Evolutionary conservation across 2,797 vertebrate species (phyloP).

Genomic region (Sebastolobus altivelis): DNA sequence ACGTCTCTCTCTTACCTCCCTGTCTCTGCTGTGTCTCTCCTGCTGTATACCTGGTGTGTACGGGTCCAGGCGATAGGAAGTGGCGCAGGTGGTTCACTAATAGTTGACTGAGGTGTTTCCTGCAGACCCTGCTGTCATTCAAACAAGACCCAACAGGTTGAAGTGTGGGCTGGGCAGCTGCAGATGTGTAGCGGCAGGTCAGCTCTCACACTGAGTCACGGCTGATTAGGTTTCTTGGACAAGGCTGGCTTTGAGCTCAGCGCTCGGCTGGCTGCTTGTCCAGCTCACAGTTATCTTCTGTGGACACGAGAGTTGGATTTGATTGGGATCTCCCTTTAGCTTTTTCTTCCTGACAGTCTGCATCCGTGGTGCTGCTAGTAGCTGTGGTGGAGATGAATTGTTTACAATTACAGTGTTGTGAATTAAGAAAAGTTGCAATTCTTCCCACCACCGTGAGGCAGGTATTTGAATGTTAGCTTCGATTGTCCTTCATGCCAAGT

Average conservation of each 20-base stretch:
- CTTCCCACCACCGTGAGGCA: no score
- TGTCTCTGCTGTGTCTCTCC: not conserved
- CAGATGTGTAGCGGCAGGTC: constrained; percentile 40
- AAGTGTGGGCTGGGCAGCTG: constrained; percentile 50
- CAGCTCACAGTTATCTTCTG: not conserved
- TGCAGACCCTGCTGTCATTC: constrained; percentile 57
- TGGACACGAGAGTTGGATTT: constrained; percentile 1
- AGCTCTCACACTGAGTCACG: constrained; percentile 28
- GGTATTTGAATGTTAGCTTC: no score
- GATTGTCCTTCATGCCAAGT: no score
- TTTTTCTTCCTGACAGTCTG: not conserved
- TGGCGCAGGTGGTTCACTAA: constrained; percentile 63
- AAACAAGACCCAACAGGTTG: constrained; percentile 75
- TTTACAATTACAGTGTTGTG: not conserved
- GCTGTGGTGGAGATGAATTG: not conserved
- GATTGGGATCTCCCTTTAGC: not conserved
- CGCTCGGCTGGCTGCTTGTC: not conserved
- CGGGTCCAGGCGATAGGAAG: constrained; percentile 41
- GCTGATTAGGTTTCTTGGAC: constrained; percentile 44
- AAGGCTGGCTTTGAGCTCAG: constrained; percentile 4
- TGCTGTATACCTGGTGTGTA: constrained; percentile 6
- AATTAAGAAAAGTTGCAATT: not conserved
- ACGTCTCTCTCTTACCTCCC: not conserved
- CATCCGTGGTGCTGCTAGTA: not conserved
- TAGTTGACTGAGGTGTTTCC: constrained; percentile 73